These are phyloP conservation scores for Diorhabda elongata DNA, from an alignment of 1,140 invertebrate genomes.

Conservation along the genomic window DNA sequence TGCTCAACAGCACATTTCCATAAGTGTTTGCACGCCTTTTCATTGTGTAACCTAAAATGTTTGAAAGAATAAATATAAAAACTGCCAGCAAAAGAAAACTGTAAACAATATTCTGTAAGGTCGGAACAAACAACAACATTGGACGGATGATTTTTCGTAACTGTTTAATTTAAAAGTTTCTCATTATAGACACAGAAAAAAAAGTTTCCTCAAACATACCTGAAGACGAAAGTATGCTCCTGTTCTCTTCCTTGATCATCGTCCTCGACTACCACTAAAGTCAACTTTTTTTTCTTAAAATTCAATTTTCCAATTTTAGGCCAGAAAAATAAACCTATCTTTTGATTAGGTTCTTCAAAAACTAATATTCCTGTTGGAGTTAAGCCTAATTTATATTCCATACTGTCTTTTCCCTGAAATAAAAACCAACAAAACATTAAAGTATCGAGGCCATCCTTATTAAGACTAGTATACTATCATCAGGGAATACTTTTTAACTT, in stretches of 20 bases:
- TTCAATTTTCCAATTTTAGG: slow-evolving; percentile 90
- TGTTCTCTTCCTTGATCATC: slow-evolving; percentile 90
- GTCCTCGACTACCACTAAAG: slow-evolving; percentile 92
- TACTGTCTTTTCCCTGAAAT: slow-evolving; percentile 83
- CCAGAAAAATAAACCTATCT: slow-evolving; percentile 99
- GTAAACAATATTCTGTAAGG: neutral
- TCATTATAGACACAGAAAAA: too few species aligned
- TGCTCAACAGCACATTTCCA: slow-evolving; percentile 99
- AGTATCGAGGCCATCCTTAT: too few species aligned
- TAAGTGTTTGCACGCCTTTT: slow-evolving; percentile 97
- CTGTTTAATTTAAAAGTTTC: too few species aligned
- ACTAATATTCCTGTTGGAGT: slow-evolving; percentile 97
- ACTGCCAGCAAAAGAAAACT: neutral
- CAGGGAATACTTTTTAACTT: slow-evolving; percentile 30
- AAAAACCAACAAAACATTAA: neutral
- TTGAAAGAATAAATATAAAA: neutral
- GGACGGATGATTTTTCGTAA: too few species aligned
- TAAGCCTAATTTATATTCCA: slow-evolving; percentile 93
- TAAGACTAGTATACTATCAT: neutral
- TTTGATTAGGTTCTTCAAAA: slow-evolving; percentile 84
- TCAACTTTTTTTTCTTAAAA: slow-evolving; percentile 94
- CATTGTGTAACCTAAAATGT: slow-evolving; percentile 74
- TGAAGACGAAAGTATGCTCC: slow-evolving; percentile 89
- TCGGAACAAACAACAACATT: too few species aligned
- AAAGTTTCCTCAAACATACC: slow-evolving; percentile 44